A percentile compares a stretch with the other conserved stretches of the same genome.
Evolutionary conservation across 2,113 vertebrate species (phyloP).

Genomic region (Xiphophorus couchianus): DNA sequence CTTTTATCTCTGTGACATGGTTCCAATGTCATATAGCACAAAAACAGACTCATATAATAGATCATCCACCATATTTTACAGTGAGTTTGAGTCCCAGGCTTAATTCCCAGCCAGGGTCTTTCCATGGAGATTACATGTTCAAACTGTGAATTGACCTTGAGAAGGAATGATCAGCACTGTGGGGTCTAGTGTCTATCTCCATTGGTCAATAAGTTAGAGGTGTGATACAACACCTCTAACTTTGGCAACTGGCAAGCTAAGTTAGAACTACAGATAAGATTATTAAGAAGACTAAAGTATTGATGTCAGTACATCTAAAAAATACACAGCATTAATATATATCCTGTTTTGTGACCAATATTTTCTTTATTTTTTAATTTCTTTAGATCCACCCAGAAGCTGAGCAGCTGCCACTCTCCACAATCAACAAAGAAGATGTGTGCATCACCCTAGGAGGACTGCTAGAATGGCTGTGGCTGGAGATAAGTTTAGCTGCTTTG

Average conservation of each 20-base stretch:
- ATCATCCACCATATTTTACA: no score
- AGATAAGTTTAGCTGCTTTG: conserved; percentile 49
- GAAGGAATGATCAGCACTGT: no score
- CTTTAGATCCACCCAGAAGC: conserved; percentile 63
- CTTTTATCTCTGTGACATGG: no score
- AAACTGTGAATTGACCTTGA: no score
- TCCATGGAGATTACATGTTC: no score
- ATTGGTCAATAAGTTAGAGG: background rate
- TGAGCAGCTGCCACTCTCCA: conserved; percentile 31
- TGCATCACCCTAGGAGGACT: conserved; percentile 44
- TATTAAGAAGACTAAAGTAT: no score
- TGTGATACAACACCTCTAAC: background rate
- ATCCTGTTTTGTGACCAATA: conserved; percentile 28
- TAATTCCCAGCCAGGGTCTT: no score
- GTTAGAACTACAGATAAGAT: background rate
- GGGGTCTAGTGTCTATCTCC: background rate
- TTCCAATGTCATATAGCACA: no score
- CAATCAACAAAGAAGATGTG: conserved; percentile 46
- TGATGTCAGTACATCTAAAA: conserved; percentile 3
- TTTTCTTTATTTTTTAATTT: conserved; percentile 46
- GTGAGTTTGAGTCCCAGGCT: no score
- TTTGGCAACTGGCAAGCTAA: background rate
- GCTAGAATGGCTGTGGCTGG: conserved; percentile 62
- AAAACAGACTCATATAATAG: no score
- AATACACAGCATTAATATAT: background rate